phyloP scores from a whole-genome alignment of 2,113 vertebrate species.

The Noctilio leporinus region DNA sequence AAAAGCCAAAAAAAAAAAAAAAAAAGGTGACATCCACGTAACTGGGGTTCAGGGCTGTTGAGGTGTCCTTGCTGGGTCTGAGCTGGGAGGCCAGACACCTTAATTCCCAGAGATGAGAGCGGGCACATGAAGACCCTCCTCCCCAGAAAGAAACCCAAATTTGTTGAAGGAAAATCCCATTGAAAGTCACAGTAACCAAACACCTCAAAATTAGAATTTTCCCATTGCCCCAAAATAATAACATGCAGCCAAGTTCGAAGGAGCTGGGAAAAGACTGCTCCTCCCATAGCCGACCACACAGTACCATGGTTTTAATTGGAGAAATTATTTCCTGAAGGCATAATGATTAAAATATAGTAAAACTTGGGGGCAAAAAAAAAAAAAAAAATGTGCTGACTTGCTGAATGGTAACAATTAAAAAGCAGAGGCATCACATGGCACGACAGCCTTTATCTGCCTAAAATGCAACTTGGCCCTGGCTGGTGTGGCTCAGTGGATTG shows the following conservation, averaged over 20 bases:
- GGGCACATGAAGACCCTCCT: accelerated
- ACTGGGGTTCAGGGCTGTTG: not conserved
- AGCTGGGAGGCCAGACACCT: not conserved
- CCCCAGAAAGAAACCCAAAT: not conserved
- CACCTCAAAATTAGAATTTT: not conserved
- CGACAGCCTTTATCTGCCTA: not conserved
- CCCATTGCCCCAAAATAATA: not conserved
- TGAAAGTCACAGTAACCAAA: not conserved
- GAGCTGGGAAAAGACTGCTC: not conserved
- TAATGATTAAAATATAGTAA: not conserved
- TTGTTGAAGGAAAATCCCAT: not conserved
- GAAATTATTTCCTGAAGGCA: not conserved
- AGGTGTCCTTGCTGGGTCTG: too few relatives aligned
- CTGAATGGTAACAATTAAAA: not conserved
- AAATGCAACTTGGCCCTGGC: not conserved
- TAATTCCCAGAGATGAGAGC: not conserved
- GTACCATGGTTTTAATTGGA: not conserved
- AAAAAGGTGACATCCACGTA: not conserved
- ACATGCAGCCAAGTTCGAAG: too few relatives aligned
- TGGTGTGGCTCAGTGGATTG: too few relatives aligned
- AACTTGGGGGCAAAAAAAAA: not conserved
- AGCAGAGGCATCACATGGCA: not conserved
- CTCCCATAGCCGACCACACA: not conserved
- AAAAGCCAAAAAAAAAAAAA: not conserved
- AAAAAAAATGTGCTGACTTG: not conserved